These are phyloP conservation scores for Achlya flavicornis DNA, from an alignment of 2,888 invertebrate genomes.

Conservation along the genomic window DNA sequence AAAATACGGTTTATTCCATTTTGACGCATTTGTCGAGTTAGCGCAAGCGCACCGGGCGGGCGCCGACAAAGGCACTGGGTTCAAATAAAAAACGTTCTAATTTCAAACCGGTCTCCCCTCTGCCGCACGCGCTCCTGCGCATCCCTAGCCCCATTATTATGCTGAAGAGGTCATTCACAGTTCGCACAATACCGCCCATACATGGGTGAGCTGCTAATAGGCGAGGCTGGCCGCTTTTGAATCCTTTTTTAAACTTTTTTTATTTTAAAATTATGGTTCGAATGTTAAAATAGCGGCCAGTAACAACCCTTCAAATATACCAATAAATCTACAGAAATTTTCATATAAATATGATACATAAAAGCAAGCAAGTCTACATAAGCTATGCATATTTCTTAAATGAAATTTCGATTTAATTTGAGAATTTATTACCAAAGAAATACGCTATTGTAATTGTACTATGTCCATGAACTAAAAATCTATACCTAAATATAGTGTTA, in stretches of 20 bases:
- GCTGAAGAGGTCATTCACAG: conserved; percentile 83
- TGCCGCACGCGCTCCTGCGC: conserved; percentile 80
- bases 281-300: background rate
- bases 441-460: no score
- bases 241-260: conserved; percentile 46
- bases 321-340: background rate
- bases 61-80: conserved; percentile 74
- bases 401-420: no score
- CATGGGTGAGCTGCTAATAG: conserved; percentile 66
- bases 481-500: background rate
- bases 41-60: conserved; percentile 80
- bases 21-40: conserved; percentile 83
- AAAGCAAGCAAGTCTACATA: no score
- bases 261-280: conserved; percentile 31
- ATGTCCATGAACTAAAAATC: no score
- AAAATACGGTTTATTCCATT: conserved; percentile 81
- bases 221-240: conserved; percentile 54
- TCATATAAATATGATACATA: background rate
- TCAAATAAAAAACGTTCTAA: conserved; percentile 80
- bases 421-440: no score
- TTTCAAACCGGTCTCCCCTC: conserved; percentile 82
- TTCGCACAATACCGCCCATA: conserved; percentile 77
- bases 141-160: conserved; percentile 81
- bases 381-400: no score
- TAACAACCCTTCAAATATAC: background rate